A percentile compares a stretch with the other conserved stretches of the same genome.
Conservation (phyloP, 2,797 vertebrate genomes). For the Leucoraja ocellata region DNA sequence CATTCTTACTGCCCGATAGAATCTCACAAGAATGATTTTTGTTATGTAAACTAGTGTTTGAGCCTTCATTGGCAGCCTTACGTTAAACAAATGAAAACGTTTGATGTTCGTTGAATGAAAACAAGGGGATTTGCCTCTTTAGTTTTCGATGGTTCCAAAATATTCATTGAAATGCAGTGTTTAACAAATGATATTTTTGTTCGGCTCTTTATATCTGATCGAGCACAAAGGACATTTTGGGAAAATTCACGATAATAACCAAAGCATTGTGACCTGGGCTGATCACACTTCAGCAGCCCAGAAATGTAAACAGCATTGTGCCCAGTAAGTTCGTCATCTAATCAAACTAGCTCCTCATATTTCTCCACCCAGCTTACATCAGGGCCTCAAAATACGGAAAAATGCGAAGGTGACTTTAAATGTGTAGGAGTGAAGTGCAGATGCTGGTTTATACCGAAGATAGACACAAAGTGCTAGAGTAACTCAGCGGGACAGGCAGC, state of each 20-base stretch:
- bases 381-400: background rate
- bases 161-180: background rate
- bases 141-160: background rate
- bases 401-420: too few species aligned
- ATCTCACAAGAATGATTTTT: background rate
- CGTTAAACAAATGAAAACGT: background rate
- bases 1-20: too few species aligned
- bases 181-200: background rate
- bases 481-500: too few species aligned
- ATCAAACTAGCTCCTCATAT: conserved; percentile 29
- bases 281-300: background rate
- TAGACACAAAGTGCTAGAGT: too few species aligned
- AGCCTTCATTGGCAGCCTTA: background rate
- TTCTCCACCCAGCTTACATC: background rate
- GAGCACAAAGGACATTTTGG: background rate
- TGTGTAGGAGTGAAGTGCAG: too few species aligned
- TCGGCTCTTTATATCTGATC: background rate
- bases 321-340: background rate
- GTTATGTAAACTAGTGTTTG: background rate
- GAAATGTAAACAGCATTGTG: background rate
- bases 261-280: background rate
- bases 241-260: background rate
- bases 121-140: background rate
- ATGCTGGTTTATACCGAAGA: too few species aligned
- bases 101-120: background rate